Percentiles rank a stretch among this genome's conserved stretches.
These are phyloP conservation scores for Alitta virens DNA, from an alignment of 2,888 invertebrate genomes.

Conservation along the genomic window DNA sequence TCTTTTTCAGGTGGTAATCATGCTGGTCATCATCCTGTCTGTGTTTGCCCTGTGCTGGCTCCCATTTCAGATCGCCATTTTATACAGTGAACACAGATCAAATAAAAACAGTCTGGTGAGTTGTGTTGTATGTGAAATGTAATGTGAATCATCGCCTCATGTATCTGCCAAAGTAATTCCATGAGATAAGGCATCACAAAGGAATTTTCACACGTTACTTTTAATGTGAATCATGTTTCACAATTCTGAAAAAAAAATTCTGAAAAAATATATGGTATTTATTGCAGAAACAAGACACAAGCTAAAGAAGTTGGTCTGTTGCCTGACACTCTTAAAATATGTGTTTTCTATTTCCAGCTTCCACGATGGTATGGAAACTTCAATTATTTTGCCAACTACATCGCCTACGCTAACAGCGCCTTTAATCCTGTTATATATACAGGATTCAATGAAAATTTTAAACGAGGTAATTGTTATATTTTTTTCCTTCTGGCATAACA, in stretches of 20 bases:
- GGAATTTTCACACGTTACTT: too few relatives aligned
- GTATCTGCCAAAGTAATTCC: too few relatives aligned
- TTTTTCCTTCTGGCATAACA: neutral
- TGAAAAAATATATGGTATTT: too few relatives aligned
- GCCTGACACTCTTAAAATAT: too few relatives aligned
- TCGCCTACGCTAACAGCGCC: conserved; percentile 57
- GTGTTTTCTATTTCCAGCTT: conserved; percentile 41
- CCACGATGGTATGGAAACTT: conserved; percentile 51
- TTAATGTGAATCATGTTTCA: too few relatives aligned
- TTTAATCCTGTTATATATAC: conserved; percentile 58
- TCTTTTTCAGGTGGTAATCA: conserved; percentile 64
- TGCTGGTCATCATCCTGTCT: conserved; percentile 70
- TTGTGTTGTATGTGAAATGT: neutral
- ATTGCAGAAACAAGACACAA: too few relatives aligned
- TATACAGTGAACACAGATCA: conserved; percentile 41
- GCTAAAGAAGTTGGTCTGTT: too few relatives aligned
- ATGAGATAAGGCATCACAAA: too few relatives aligned
- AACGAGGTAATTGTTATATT: conserved; percentile 26
- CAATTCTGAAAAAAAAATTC: too few relatives aligned
- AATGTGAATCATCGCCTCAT: neutral
- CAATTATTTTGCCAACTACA: conserved; percentile 51
- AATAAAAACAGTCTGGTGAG: conserved; percentile 30
- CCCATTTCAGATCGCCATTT: conserved; percentile 67
- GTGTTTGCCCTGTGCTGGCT: conserved; percentile 70
- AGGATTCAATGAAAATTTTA: conserved; percentile 57